Conservation (phyloP, 2,888 invertebrate species). For the Polyommatus icarus region DNA sequence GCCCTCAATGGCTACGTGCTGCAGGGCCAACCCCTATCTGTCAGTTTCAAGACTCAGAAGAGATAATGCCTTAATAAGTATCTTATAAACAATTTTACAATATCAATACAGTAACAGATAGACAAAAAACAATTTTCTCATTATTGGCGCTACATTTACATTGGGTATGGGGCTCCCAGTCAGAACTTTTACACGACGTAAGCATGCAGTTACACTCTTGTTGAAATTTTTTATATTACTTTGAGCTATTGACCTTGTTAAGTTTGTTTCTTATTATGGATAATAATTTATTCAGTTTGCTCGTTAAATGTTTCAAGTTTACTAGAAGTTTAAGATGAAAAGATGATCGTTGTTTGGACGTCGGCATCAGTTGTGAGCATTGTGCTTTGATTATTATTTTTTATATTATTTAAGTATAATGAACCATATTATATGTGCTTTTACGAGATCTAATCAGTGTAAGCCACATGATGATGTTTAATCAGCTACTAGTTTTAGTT, state of each 20-base stretch:
- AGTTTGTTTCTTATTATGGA: slow-evolving; percentile 78
- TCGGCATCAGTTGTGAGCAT: slow-evolving; percentile 75
- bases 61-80: slow-evolving; percentile 74
- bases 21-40: slow-evolving; percentile 74
- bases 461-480: slow-evolving; percentile 80
- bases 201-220: slow-evolving; percentile 68
- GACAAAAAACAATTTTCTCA: slow-evolving; percentile 66
- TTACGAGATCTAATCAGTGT: slow-evolving; percentile 80
- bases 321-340: slow-evolving; percentile 78
- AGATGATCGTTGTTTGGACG: slow-evolving; percentile 74
- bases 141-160: slow-evolving; percentile 68
- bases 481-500: slow-evolving; percentile 81
- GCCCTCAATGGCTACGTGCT: slow-evolving; percentile 75
- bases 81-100: slow-evolving; percentile 66
- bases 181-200: slow-evolving; percentile 59
- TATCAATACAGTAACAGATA: slow-evolving; percentile 74
- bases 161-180: slow-evolving; percentile 58
- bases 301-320: slow-evolving; percentile 81
- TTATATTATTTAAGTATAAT: slow-evolving; percentile 80
- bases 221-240: slow-evolving; percentile 77
- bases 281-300: slow-evolving; percentile 81
- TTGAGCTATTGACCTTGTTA: slow-evolving; percentile 80
- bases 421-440: slow-evolving; percentile 77
- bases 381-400: slow-evolving; percentile 76
- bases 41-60: slow-evolving; percentile 79